A percentile compares a stretch with the other conserved stretches of the same genome.
phyloP scores from a whole-genome alignment of 2,113 vertebrate species.

The Hypocryptadius cinnamomeus region DNA sequence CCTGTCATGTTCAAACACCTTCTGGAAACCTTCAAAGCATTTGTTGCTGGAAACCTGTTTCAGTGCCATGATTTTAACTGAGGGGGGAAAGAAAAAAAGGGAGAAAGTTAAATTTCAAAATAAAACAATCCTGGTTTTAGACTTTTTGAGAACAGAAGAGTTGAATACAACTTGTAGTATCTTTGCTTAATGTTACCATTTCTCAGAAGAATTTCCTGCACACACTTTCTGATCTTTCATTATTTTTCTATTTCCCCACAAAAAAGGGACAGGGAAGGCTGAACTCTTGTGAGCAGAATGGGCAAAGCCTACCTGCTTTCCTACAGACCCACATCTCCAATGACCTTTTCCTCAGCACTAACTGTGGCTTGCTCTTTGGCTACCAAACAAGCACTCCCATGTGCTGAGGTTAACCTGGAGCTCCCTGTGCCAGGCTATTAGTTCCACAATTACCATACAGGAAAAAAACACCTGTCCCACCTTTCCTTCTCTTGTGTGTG shows the following conservation, averaged over 20 bases:
- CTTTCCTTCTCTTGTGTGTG: not conserved
- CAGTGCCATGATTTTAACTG: slow-evolving; percentile 77
- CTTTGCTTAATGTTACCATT: not conserved
- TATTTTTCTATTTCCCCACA: not conserved
- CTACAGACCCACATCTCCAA: not conserved
- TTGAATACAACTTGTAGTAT: not conserved
- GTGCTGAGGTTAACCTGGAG: not conserved
- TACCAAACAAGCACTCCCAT: not conserved
- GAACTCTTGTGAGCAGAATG: not conserved
- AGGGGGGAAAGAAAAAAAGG: not conserved
- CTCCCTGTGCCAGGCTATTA: not conserved
- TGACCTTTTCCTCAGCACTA: not conserved
- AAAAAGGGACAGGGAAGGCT: not conserved
- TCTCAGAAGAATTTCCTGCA: not conserved
- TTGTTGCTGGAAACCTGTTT: slow-evolving; percentile 89
- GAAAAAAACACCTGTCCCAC: not conserved
- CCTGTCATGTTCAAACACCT: slow-evolving; percentile 97
- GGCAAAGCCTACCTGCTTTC: not conserved
- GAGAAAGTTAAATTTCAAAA: not conserved
- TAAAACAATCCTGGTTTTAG: not conserved
- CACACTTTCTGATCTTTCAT: not conserved
- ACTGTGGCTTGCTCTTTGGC: not conserved
- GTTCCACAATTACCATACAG: not conserved
- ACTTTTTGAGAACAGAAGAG: not conserved
- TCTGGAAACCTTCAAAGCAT: slow-evolving; percentile 91